Evolutionary conservation across 1,140 invertebrate species (phyloP).

Genomic region (Oscheius sp.): DNA sequence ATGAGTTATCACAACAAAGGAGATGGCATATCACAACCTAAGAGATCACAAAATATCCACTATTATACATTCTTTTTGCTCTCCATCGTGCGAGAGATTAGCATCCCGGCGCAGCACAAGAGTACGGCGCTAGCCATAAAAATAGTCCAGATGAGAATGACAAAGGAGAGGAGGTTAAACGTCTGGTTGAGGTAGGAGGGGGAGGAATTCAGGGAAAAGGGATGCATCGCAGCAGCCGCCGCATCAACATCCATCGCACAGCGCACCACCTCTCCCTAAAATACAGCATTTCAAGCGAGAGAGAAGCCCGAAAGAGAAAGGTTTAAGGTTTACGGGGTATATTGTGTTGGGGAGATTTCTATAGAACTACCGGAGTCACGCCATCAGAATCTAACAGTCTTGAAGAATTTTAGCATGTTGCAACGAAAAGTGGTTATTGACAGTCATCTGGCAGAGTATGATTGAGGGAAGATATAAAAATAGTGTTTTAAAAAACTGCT

Average conservation of each 20-base stretch:
- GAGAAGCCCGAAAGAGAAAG: no score
- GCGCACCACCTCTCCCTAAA: slow-evolving; percentile 14
- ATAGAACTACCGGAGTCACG: no score
- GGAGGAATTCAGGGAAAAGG: not conserved
- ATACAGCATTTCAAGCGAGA: no score
- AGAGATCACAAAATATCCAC: not conserved
- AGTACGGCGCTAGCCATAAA: not conserved
- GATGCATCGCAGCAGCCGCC: not conserved
- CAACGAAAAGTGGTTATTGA: no score
- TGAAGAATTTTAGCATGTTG: no score
- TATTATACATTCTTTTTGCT: not conserved
- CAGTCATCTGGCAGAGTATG: no score
- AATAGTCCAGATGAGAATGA: slow-evolving; percentile 20
- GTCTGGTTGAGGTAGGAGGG: slow-evolving; percentile 22
- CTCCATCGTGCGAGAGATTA: not conserved
- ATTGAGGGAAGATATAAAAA: no score
- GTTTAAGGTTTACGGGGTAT: no score
- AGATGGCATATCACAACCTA: slow-evolving; percentile 22
- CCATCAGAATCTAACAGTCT: no score
- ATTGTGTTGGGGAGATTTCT: no score
- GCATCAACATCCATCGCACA: slow-evolving; percentile 14
- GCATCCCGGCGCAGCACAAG: not conserved
- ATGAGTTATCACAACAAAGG: not conserved
- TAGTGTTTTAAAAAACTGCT: no score
- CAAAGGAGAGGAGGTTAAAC: slow-evolving; percentile 16